Evolutionary conservation across 1,140 invertebrate genomes (phyloP), one percentile per base, ranked within the genome.

Genomic region (Drosophila malerkotliana): DNA sequence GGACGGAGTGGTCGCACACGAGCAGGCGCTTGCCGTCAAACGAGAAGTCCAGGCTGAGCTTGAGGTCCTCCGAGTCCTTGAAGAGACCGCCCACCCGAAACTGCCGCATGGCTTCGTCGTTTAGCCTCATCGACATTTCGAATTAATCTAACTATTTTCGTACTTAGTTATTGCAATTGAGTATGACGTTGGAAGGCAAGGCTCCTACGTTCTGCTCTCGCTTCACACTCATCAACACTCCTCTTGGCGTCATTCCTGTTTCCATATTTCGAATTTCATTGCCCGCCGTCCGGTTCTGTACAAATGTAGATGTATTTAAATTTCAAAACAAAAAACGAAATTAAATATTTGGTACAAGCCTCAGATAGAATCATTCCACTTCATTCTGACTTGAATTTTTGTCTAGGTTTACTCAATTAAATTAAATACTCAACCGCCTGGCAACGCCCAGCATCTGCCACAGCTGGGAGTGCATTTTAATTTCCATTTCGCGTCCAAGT

Each of bases 401-500:
- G n/a, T 47, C 10, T 9, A 41, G 41, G 56, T 52, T 63, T 49
- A 72, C 64, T 81, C 78, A 74, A 85, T 85, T 81, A 81, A 85
- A 87, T 85, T 58, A 87, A 85, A 73, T 55, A 45, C 53, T 51
- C 28, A 54, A 62, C 41, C 45, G 7, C 21, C 45, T 45, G 71
- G 21, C 59, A 72, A 28, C 77, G 48, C 72, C 77, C 63, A 58
- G 39, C 28, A 41, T 10, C 6, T 30, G 41, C 12, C 51, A 30
- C 72, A 54, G 72, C 54, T 52, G 39, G 34, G 30, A 34, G 59
- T 60, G 82, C 81, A 85, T 77, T 85, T 80, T 66, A 74, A 85
- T 85, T 87, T 85, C 73, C 63, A 85, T 84, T 84, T 85, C 71
- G 77, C 41, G 68, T 44, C 54, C 72, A 54, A 58, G 67, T 59